phyloP scores from a whole-genome alignment of 2,113 vertebrate species.

The Podocnemis expansa region DNA sequence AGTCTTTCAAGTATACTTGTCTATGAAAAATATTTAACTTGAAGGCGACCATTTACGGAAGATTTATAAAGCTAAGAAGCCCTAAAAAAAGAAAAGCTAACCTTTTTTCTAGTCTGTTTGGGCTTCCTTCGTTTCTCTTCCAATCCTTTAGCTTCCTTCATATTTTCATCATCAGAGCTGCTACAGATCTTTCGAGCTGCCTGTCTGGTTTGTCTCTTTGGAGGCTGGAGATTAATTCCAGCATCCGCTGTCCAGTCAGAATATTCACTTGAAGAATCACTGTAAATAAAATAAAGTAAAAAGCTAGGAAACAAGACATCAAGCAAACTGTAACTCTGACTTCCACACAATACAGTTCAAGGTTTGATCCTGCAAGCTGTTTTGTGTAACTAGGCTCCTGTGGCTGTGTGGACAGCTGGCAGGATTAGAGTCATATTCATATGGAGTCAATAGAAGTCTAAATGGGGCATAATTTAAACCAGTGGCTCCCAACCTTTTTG shows the following conservation, averaged over 20 bases:
- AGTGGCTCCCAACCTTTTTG: too few relatives aligned
- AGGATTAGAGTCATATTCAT: neutral
- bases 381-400: neutral
- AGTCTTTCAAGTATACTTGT: neutral
- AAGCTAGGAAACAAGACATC: neutral
- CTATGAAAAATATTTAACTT: neutral
- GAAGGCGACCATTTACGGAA: neutral
- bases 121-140: constrained; percentile 85
- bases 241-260: constrained; percentile 99
- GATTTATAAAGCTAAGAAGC: neutral
- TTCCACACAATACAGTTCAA: neutral
- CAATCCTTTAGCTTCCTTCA: constrained; percentile 77
- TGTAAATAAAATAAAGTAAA: constrained; percentile 56
- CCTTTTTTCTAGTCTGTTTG: constrained; percentile 91
- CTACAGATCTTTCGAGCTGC: constrained; percentile 83
- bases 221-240: constrained; percentile 97
- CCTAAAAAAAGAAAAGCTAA: constrained; percentile 35
- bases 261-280: constrained; percentile 96
- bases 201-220: constrained; percentile 90
- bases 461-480: neutral
- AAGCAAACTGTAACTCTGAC: neutral
- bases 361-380: neutral
- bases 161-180: constrained; percentile 94
- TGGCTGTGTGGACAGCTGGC: neutral
- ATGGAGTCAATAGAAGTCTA: neutral